Evolutionary conservation across 2,888 invertebrate species (phyloP), one percentile per base, ranked within the genome.

Genomic region (Phengaris alcon): DNA sequence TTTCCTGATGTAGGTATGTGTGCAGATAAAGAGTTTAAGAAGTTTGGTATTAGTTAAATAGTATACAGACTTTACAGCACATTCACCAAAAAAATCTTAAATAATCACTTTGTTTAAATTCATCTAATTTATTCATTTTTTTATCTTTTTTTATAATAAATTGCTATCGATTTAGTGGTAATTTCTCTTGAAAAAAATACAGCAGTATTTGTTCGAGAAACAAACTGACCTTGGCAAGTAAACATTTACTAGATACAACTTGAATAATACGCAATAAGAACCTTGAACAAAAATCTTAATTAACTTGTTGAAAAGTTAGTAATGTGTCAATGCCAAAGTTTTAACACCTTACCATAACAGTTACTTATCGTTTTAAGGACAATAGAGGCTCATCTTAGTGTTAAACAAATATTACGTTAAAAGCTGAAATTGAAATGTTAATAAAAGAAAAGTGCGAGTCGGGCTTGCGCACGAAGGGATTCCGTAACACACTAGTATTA

Each of bases 251-350:
- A 72, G 52, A 72, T 52, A 72, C 35, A 35, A 70, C 15, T 70
- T 48, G 48, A 70, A 72, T 52, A 72, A 54, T 72, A 72, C 51
- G 72, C 72, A 72, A 72, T 52, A 35, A 35, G 52, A 72, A 52
- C 72, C 72, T 72, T 72, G 72, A 52, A 72, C 35, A 35, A 52
- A 52, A 52, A 15, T 72, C 51, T 72, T 72, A 72, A 72, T 72
- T 54, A 52, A 72, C 72, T 54, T 72, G 72, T 72, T 54, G 72
- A 72, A 72, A 72, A 72, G 51, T 72, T 46, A 72, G 15, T 54
- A 72, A 72, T 72, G 72, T 72, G 72, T 54, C 72, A 72, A 72
- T 72, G 70, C 70, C 70, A 70, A 70, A 70, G 59, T 70, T 52
- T 52, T 51, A 68, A 44, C 46, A n/a, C 68, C 46, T 46, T 7